Conservation (phyloP, 1,140 invertebrate species). For the Drosophila carrolli region DNA sequence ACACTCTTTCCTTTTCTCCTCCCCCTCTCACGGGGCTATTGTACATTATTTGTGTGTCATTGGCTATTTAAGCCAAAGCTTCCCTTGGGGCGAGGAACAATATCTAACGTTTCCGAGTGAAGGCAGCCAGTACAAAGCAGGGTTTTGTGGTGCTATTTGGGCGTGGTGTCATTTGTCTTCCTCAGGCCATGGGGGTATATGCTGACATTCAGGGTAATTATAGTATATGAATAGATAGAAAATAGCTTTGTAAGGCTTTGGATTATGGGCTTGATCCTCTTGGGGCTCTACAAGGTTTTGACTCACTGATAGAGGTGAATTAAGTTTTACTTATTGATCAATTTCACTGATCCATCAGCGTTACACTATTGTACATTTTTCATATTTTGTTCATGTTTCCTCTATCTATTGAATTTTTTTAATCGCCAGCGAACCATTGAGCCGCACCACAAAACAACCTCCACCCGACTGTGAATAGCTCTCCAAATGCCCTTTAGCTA, state of each 20-base stretch:
- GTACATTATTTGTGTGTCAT: slow-evolving; percentile 51
- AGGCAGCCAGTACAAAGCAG: slow-evolving; percentile 15
- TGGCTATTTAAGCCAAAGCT: slow-evolving; percentile 48
- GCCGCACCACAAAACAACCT: background rate
- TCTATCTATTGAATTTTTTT: background rate
- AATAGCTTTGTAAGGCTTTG: slow-evolving; percentile 19
- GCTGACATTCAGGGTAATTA: slow-evolving; percentile 30
- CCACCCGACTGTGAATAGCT: slow-evolving; percentile 8
- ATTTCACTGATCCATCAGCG: too few relatives aligned
- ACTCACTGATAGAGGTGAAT: background rate
- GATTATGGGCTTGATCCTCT: slow-evolving; percentile 19
- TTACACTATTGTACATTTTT: background rate
- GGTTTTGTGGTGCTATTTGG: slow-evolving; percentile 23
- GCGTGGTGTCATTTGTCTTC: slow-evolving; percentile 38
- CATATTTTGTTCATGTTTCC: background rate
- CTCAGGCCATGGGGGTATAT: slow-evolving; percentile 12
- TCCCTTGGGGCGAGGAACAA: slow-evolving; percentile 7
- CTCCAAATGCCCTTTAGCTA: slow-evolving; percentile 8
- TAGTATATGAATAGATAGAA: slow-evolving; percentile 15
- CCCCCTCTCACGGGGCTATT: slow-evolving; percentile 13
- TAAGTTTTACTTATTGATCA: too few relatives aligned
- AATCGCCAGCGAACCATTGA: background rate
- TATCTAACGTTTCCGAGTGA: slow-evolving; percentile 5
- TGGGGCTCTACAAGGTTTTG: slow-evolving; percentile 6
- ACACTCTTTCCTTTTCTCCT: background rate